A percentile compares a stretch with the other conserved stretches of the same genome.
Conservation (phyloP, 2,888 invertebrate genomes). For the Ectropis crepuscularia region DNA sequence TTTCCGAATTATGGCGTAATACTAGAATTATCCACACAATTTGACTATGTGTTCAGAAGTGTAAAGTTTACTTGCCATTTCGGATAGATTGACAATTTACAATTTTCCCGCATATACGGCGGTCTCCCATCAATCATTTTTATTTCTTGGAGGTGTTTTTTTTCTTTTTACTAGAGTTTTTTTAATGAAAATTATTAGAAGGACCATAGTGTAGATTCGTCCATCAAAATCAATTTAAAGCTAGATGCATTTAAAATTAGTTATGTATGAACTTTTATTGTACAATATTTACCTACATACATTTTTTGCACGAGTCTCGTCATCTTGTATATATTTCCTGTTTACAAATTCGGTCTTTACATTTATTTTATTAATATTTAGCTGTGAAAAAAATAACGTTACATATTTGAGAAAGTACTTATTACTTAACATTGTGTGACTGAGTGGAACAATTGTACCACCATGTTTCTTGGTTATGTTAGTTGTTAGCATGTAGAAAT, state of each 20-base stretch:
- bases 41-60: too few species aligned
- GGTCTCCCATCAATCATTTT: too few species aligned
- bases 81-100: too few species aligned
- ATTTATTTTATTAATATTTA: constrained; percentile 9
- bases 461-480: constrained; percentile 33
- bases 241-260: constrained; percentile 27
- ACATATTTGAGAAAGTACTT: neutral
- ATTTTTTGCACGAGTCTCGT: constrained; percentile 25
- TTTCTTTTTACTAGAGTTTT: too few species aligned
- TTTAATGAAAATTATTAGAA: constrained; percentile 10
- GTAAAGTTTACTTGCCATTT: too few species aligned
- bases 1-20: too few species aligned
- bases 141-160: too few species aligned
- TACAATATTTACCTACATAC: constrained; percentile 3
- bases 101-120: too few species aligned
- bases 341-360: neutral
- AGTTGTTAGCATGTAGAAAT: too few species aligned
- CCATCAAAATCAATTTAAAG: constrained; percentile 37
- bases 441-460: neutral
- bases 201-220: constrained; percentile 39
- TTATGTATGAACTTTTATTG: constrained; percentile 2
- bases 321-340: constrained; percentile 45
- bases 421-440: neutral
- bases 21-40: too few species aligned
- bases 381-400: neutral